Conservation (phyloP, 2,797 vertebrate species). For the Fistularia tabacaria region DNA sequence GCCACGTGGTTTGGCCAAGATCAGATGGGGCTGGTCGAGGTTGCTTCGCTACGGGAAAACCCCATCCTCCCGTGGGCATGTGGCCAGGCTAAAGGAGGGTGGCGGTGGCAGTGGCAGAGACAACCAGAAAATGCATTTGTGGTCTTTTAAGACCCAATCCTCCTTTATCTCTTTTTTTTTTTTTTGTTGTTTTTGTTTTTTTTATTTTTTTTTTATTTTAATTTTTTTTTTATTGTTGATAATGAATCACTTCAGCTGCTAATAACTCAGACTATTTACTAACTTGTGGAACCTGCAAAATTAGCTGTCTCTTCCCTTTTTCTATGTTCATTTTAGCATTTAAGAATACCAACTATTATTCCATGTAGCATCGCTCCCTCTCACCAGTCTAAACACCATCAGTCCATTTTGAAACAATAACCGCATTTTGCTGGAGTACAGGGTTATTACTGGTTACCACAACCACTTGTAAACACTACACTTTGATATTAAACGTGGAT, state of each 20-base stretch:
- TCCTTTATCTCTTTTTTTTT: not conserved
- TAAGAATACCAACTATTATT: conserved; percentile 51
- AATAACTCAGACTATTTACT: conserved; percentile 75
- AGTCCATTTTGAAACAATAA: conserved; percentile 34
- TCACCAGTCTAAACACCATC: conserved; percentile 52
- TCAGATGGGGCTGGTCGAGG: conserved; percentile 12
- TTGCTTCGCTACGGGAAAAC: conserved; percentile 27
- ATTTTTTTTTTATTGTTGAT: conserved; percentile 50
- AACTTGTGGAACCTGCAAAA: conserved; percentile 62
- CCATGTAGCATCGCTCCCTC: conserved; percentile 71
- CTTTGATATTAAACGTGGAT: conserved; percentile 31
- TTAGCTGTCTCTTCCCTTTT: conserved; percentile 57
- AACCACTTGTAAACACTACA: conserved; percentile 39
- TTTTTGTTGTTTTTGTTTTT: conserved; percentile 29
- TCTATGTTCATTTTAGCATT: conserved; percentile 62
- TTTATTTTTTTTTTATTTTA: conserved; percentile 32
- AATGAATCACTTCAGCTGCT: conserved; percentile 78
- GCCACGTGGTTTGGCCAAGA: conserved; percentile 19
- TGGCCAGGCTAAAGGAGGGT: conserved; percentile 27
- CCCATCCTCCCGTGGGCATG: conserved; percentile 30
- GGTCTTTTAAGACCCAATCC: not conserved
- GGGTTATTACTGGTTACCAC: conserved; percentile 36
- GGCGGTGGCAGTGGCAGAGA: no score
- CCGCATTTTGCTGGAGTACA: conserved; percentile 31
- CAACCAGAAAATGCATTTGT: conserved; percentile 38